These are phyloP conservation scores for Cacoxenus indagator DNA, from an alignment of 2,888 invertebrate species.

Conservation along the genomic window DNA sequence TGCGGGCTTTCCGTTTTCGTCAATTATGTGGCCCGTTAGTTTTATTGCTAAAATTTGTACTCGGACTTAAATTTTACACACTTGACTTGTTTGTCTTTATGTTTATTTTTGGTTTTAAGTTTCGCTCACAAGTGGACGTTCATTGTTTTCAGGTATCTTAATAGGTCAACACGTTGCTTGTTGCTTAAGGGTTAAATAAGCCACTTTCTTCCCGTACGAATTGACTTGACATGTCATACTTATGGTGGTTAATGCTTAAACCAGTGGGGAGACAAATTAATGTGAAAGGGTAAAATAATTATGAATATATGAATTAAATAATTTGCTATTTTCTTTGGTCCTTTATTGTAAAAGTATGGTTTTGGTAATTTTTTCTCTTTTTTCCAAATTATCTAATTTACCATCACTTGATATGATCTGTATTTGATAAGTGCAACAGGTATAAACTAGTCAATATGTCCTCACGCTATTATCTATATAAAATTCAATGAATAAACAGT, in stretches of 20 bases:
- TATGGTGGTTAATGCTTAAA: neutral
- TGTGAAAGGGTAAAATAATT: neutral
- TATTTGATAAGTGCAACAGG: too few relatives aligned
- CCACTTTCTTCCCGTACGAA: too few relatives aligned
- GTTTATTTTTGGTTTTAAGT: conserved; percentile 14
- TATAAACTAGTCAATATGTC: too few relatives aligned
- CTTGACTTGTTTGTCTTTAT: conserved; percentile 12
- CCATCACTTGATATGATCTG: too few relatives aligned
- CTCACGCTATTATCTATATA: too few relatives aligned
- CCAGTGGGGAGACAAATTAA: neutral
- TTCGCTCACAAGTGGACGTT: neutral
- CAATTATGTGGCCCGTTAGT: neutral
- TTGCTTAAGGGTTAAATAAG: conserved; percentile 11
- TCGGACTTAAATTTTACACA: neutral
- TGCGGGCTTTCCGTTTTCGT: neutral
- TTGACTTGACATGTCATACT: neutral
- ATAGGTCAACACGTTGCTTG: conserved; percentile 2
- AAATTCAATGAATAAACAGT: too few relatives aligned
- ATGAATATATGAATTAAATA: too few relatives aligned
- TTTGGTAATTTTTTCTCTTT: too few relatives aligned
- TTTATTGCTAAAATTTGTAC: neutral
- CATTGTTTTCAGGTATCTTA: neutral
- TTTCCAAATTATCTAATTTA: too few relatives aligned
- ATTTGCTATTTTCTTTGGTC: too few relatives aligned
- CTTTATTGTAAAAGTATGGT: too few relatives aligned